A percentile compares a stretch with the other conserved stretches of the same genome.
phyloP scores from a whole-genome alignment of 2,797 vertebrate species.

The Protonibea diacanthus region DNA sequence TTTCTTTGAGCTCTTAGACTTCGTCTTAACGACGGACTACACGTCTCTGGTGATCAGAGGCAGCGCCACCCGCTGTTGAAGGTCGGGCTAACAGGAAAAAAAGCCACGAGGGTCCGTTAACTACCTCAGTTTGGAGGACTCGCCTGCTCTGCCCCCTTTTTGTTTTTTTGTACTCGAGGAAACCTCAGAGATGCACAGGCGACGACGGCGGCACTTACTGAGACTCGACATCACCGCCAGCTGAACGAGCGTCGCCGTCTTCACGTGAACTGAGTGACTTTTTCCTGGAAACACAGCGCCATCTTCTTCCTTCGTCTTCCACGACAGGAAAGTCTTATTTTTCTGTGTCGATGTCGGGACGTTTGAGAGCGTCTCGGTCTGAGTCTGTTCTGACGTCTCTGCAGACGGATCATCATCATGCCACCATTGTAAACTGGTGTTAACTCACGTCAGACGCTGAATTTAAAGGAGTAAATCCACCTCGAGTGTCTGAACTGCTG shows the following conservation, averaged over 20 bases:
- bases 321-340: conserved; percentile 10
- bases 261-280: conserved; percentile 88
- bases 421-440: too few relatives aligned
- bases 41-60: conserved; percentile 15
- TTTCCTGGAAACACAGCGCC: conserved; percentile 83
- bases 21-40: conserved; percentile 60
- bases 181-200: conserved; percentile 89
- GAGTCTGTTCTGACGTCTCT: background rate
- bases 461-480: conserved; percentile 46
- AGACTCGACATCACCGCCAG: too few relatives aligned
- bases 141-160: conserved; percentile 88
- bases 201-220: too few relatives aligned
- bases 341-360: conserved; percentile 54
- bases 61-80: conserved; percentile 86
- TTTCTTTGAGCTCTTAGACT: conserved; percentile 46
- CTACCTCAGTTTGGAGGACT: conserved; percentile 97
- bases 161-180: conserved; percentile 90
- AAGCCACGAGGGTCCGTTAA: conserved; percentile 91
- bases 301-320: conserved; percentile 84
- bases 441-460: background rate
- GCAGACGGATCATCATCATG: too few relatives aligned
- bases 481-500: background rate
- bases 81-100: conserved; percentile 92
- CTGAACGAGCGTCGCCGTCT: conserved; percentile 89
- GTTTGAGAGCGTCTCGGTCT: background rate